Percentiles rank a stretch among this genome's conserved stretches.
Conservation (phyloP, 1,140 invertebrate species). For the Probaryconus sp. region DNA sequence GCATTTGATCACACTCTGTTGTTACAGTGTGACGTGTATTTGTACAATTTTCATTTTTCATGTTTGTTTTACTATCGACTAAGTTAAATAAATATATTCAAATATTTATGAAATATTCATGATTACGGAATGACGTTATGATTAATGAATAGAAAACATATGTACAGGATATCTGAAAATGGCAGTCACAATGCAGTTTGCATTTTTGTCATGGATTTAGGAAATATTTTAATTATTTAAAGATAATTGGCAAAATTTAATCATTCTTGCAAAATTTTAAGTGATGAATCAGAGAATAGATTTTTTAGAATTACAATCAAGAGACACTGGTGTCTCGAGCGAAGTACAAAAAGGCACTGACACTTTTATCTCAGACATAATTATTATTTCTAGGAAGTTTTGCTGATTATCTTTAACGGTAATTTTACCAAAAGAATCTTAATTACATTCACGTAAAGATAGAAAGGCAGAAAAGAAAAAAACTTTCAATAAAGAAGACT, state of each 20-base stretch:
- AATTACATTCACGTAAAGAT: no score
- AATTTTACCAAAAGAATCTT: not conserved
- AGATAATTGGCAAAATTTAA: constrained; percentile 2
- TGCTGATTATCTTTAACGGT: constrained; percentile 8
- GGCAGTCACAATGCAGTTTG: constrained; percentile 20
- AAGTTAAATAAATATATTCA: constrained; percentile 60
- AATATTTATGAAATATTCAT: constrained; percentile 5
- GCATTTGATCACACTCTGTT: constrained; percentile 36
- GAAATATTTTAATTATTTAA: not conserved
- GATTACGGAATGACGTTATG: constrained; percentile 16
- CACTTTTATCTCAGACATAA: no score
- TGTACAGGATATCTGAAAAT: constrained; percentile 26
- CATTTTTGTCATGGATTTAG: constrained; percentile 14
- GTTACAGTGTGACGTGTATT: constrained; percentile 37
- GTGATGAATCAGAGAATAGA: no score
- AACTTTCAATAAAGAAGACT: not conserved
- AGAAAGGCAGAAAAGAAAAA: no score
- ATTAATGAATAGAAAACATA: constrained; percentile 30
- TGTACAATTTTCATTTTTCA: constrained; percentile 57
- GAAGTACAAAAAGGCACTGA: no score
- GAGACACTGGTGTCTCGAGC: no score
- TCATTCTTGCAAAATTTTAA: not conserved
- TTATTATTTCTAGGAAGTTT: not conserved
- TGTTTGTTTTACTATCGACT: constrained; percentile 37
- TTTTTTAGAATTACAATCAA: no score